phyloP scores from a whole-genome alignment of 2,888 invertebrate species.

The Lasioglossum lativentre region DNA sequence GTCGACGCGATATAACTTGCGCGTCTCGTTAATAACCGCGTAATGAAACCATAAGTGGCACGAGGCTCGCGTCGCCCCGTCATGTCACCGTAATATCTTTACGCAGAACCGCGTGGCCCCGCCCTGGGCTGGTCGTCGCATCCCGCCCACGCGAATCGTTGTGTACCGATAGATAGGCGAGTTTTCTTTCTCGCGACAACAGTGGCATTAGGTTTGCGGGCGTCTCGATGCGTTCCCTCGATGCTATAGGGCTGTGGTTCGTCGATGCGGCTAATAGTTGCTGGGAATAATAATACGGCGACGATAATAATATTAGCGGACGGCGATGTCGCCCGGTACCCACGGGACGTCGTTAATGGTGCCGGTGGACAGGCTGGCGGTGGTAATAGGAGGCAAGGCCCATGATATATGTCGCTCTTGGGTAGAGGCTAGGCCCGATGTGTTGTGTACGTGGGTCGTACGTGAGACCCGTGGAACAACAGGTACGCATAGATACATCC shows the following conservation, averaged over 20 bases:
- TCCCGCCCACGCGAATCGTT: constrained; percentile 33
- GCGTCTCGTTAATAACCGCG: constrained; percentile 54
- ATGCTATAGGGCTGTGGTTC: neutral
- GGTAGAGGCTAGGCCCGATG: constrained; percentile 39
- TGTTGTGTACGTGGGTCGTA: neutral
- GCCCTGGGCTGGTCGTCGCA: neutral
- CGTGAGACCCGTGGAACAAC: constrained; percentile 40
- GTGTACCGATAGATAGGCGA: constrained; percentile 17
- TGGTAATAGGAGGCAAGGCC: constrained; percentile 39
- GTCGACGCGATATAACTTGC: neutral
- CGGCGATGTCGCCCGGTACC: constrained; percentile 14
- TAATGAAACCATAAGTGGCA: constrained; percentile 59
- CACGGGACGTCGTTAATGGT: constrained; percentile 46
- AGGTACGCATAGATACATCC: neutral
- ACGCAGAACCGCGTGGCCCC: constrained; percentile 10
- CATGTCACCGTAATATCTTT: constrained; percentile 29
- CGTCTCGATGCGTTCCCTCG: neutral
- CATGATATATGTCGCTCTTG: constrained; percentile 66
- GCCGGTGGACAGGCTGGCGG: constrained; percentile 26
- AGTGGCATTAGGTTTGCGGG: constrained; percentile 21
- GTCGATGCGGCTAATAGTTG: constrained; percentile 42
- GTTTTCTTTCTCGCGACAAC: constrained; percentile 28
- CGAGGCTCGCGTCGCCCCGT: neutral
- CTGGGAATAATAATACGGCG: constrained; percentile 55
- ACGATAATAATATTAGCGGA: constrained; percentile 49